A percentile compares a stretch with the other conserved stretches of the same genome.
Evolutionary conservation across 2,888 invertebrate genomes (phyloP).

Genomic region (Hofmannophila pseudospretella): DNA sequence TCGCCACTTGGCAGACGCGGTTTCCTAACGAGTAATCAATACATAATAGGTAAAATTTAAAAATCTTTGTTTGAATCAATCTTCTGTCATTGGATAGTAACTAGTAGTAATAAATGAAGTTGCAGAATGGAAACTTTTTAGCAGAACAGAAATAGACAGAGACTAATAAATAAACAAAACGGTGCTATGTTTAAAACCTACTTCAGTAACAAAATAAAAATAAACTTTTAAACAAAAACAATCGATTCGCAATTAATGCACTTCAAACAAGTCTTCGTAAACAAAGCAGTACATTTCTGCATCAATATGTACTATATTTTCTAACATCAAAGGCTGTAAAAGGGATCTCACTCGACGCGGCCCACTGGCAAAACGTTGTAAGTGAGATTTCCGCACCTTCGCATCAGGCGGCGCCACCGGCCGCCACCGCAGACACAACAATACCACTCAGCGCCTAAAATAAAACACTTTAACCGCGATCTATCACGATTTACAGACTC

Average conservation of each 20-base stretch:
- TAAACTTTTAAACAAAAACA: conserved; percentile 1
- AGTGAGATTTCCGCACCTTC: conserved; percentile 40
- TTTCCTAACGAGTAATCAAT: too few species aligned
- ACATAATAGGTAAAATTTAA: too few species aligned
- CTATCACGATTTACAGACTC: conserved; percentile 36
- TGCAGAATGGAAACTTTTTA: too few species aligned
- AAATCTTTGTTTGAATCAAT: too few species aligned
- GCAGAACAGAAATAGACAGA: too few species aligned
- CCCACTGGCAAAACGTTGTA: conserved; percentile 17
- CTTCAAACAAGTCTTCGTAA: conserved; percentile 4
- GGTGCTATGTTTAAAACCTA: too few species aligned
- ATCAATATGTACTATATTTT: conserved; percentile 12
- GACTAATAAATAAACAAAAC: too few species aligned
- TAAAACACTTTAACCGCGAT: conserved; percentile 62
- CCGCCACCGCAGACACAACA: conserved; percentile 47
- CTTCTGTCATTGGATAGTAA: too few species aligned
- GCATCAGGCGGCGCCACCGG: conserved; percentile 39
- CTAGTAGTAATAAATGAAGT: too few species aligned
- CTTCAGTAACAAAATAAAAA: too few species aligned
- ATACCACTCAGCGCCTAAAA: conserved; percentile 46
- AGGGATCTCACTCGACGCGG: conserved; percentile 21
- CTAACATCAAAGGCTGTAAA: conserved; percentile 24
- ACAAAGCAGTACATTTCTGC: conserved; percentile 7
- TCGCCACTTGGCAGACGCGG: too few species aligned
- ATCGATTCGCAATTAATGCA: conserved; percentile 3